Evolutionary conservation across 2,797 vertebrate species (phyloP), one percentile per base, ranked within the genome.

Genomic region (Mionectes olivaceus): DNA sequence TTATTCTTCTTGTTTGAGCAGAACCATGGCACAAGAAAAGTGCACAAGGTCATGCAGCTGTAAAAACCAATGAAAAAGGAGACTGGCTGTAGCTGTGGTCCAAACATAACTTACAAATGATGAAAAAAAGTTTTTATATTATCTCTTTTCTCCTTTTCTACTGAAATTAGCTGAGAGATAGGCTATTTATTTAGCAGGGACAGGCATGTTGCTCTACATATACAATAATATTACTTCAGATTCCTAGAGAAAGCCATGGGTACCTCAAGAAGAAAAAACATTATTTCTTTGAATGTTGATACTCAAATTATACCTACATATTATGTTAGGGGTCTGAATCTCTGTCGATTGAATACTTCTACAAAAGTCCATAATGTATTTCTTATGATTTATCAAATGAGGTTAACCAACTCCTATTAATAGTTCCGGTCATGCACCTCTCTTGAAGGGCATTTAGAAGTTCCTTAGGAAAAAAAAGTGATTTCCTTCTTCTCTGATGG

Each of bases 401-500:
- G 2, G 7, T 83, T 30, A 87, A 41, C 1, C 33, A 87, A 67
- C 27, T 41, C 3, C 1, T 64, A 22, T 59, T 75, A 33, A 25
- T 9, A 39, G 3, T 15, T 74, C 4, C 7, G 32, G 9, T 15
- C 57, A 21, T 1, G 17, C 0, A 2, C 27, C 7, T 71, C 82
- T 76, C 28, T 63, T 23, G 12, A 5, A 46, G 10, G 3, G 3
- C 5, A 67, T 47, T 63, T 16, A 71, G 16, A 83, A 70, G 11
- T 27, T 67, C 30, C 32, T 55, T 25, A 50, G 12, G 12, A 50
- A 11, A 55, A 75, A 60, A 52, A 44, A 6, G 1, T 13, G 0
- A n/a, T 68, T 87, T 67, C 4, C 2, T 89, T 85, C 12, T 37
- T 11, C 56, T 85, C 27, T 75, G 12, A 13, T 18, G 3, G 5